Conservation (phyloP, 2,797 vertebrate genomes). For the Etheostoma perlongum region DNA sequence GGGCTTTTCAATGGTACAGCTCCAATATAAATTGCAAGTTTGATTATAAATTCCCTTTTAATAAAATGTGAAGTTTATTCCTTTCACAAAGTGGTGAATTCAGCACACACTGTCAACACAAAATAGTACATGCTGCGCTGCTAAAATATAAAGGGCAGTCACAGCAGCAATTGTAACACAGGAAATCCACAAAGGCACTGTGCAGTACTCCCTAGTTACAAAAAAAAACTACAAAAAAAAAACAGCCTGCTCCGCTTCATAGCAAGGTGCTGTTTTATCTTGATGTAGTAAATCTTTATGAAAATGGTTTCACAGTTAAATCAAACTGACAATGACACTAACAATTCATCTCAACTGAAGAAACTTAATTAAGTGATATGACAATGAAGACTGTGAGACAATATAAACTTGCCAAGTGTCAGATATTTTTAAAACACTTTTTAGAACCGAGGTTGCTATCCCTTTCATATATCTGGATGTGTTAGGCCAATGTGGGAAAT, state of each 20-base stretch:
- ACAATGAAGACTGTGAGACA: no score
- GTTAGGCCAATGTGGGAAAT: no score
- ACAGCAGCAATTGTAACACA: conserved; percentile 30
- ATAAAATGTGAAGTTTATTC: not conserved
- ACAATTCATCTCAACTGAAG: no score
- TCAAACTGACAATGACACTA: not conserved
- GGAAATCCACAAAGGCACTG: conserved; percentile 44
- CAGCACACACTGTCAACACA: not conserved
- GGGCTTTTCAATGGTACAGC: not conserved
- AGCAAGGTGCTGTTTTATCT: not conserved
- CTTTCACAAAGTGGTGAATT: not conserved
- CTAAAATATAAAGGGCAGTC: not conserved
- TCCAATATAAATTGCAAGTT: not conserved
- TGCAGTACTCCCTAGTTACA: not conserved
- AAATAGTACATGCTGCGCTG: not conserved
- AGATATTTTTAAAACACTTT: no score
- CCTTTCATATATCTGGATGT: no score
- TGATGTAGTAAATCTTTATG: not conserved
- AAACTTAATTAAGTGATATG: no score
- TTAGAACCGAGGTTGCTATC: no score
- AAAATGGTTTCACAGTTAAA: not conserved
- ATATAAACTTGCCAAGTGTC: no score
- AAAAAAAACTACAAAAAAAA: not conserved
- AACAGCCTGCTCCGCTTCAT: not conserved
- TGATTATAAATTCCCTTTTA: not conserved